These are phyloP conservation scores for Tachysurus fulvidraco DNA, from an alignment of 2,113 vertebrate genomes.

Conservation along the genomic window DNA sequence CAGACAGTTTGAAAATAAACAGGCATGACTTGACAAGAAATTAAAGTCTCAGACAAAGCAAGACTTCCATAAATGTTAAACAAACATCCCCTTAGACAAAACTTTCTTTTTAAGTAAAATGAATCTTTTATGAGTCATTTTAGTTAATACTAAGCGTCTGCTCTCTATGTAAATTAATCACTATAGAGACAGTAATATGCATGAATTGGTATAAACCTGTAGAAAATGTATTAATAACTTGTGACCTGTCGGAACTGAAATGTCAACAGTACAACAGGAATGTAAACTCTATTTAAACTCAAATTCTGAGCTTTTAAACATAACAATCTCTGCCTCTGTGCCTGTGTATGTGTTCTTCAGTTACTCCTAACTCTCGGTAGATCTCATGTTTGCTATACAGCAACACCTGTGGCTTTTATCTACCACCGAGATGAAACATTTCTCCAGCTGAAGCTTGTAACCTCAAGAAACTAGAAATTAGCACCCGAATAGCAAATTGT, in stretches of 20 bases:
- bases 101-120: background rate
- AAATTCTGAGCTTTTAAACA: background rate
- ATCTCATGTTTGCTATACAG: background rate
- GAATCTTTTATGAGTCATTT: background rate
- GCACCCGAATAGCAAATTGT: background rate
- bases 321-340: background rate
- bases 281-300: background rate
- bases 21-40: background rate
- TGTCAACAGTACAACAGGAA: too few species aligned
- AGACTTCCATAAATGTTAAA: background rate
- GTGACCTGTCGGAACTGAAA: background rate
- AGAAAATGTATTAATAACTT: background rate
- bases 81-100: background rate
- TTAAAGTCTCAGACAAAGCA: background rate
- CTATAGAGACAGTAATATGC: background rate
- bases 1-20: background rate
- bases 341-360: background rate
- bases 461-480: background rate
- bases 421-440: background rate
- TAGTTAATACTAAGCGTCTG: background rate
- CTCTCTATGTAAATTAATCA: background rate
- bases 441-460: background rate
- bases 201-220: too few species aligned
- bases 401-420: background rate
- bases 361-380: background rate